Evolutionary conservation across 2,113 vertebrate species (phyloP).

Genomic region (Mionectes macconnelli): DNA sequence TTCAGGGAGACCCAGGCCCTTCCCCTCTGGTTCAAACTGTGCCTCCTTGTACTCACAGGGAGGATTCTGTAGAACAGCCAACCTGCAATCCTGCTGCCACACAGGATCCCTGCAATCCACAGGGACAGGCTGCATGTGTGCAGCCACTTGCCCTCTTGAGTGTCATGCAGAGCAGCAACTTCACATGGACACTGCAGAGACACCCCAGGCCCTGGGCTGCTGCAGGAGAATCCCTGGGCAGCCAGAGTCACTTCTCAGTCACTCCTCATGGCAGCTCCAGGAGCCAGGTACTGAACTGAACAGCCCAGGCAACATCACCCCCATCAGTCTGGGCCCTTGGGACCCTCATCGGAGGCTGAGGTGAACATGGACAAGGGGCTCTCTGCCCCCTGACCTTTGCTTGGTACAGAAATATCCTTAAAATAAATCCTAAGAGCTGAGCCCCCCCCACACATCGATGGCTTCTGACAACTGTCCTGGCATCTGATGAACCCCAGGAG

Average conservation of each 20-base stretch:
- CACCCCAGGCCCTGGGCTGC: not conserved
- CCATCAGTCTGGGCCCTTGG: not conserved
- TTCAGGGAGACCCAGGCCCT: not conserved
- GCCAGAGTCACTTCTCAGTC: not conserved
- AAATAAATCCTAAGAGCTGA: not conserved
- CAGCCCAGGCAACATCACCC: not conserved
- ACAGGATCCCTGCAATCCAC: not conserved
- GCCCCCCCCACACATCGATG: accelerated
- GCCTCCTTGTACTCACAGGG: accelerated
- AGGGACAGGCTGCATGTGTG: not conserved
- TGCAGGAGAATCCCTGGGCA: not conserved
- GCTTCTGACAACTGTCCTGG: not conserved
- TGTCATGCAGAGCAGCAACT: not conserved
- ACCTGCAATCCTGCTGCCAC: accelerated
- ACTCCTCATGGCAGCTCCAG: not conserved
- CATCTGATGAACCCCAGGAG: not conserved
- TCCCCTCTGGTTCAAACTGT: not conserved
- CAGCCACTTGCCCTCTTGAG: not conserved
- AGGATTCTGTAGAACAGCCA: not conserved
- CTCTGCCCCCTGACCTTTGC: not conserved
- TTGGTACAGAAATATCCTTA: not conserved
- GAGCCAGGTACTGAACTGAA: not conserved
- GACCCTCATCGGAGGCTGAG: not conserved
- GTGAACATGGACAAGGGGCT: not conserved
- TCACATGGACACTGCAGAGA: not conserved